phyloP scores from a whole-genome alignment of 2,888 invertebrate genomes.

The Stenoptilia bipunctidactyla region DNA sequence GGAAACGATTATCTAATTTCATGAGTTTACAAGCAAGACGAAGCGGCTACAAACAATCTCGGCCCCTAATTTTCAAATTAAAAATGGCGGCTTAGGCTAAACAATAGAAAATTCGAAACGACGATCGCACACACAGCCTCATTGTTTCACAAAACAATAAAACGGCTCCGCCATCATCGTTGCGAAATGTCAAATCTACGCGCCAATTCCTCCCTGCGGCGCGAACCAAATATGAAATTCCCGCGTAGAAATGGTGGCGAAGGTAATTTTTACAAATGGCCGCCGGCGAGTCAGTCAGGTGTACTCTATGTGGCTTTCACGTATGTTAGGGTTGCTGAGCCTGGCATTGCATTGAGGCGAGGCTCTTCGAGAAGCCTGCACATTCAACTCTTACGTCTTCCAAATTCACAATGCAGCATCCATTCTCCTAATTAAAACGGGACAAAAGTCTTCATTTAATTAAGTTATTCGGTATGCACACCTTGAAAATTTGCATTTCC shows the following conservation, averaged over 20 bases:
- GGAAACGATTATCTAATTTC: not conserved
- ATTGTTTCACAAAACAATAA: conserved; percentile 65
- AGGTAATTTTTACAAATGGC: conserved; percentile 70
- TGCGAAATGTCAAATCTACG: conserved; percentile 49
- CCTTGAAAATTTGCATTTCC: conserved; percentile 52
- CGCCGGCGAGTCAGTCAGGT: conserved; percentile 45
- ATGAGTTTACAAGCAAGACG: conserved; percentile 15
- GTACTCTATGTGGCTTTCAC: conserved; percentile 29
- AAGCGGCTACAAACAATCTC: not conserved
- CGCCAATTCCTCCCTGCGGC: conserved; percentile 54
- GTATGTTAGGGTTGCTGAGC: conserved; percentile 19
- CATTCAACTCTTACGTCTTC: not conserved
- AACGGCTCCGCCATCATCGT: conserved; percentile 43
- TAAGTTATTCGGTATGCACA: conserved; percentile 38
- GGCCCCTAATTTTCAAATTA: conserved; percentile 51
- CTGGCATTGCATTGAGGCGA: conserved; percentile 8
- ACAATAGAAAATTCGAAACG: conserved; percentile 44
- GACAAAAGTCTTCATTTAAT: conserved; percentile 17
- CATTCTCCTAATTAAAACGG: conserved; percentile 3
- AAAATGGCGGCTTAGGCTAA: conserved; percentile 51
- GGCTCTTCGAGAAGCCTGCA: conserved; percentile 3
- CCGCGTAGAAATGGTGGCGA: conserved; percentile 64
- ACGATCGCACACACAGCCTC: conserved; percentile 34
- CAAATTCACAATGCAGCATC: not conserved
- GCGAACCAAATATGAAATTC: conserved; percentile 65